phyloP scores from a whole-genome alignment of 2,113 vertebrate genomes.

The Malurus melanocephalus region DNA sequence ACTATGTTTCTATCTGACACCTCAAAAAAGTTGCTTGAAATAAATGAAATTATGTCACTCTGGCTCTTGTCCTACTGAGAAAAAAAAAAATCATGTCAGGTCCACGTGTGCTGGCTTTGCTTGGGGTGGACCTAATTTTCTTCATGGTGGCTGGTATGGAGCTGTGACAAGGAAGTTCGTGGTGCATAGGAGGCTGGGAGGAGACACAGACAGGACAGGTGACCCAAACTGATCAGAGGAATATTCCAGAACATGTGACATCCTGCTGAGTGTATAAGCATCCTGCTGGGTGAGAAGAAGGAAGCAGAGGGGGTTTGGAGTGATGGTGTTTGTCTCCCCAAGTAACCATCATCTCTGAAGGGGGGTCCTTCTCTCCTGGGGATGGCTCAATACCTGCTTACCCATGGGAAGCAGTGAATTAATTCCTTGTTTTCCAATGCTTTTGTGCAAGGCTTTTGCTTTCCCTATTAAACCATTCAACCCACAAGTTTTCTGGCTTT shows the following conservation, averaged over 20 bases:
- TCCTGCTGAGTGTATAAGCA: neutral
- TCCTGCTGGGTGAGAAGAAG: neutral
- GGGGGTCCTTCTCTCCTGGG: neutral
- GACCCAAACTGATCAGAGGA: neutral
- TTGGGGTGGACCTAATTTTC: neutral
- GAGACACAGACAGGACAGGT: neutral
- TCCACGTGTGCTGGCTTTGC: neutral
- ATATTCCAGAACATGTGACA: neutral
- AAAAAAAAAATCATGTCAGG: neutral
- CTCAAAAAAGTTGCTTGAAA: neutral
- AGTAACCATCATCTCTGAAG: accelerated
- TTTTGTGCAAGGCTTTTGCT: neutral
- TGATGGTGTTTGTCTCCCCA: neutral
- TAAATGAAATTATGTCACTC: neutral
- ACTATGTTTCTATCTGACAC: neutral
- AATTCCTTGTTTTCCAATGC: neutral
- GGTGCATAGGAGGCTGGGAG: neutral
- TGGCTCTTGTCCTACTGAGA: neutral
- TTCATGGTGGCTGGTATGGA: neutral
- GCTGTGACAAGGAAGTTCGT: neutral
- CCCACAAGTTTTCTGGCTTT: neutral
- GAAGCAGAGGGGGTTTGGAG: neutral
- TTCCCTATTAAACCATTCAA: neutral
- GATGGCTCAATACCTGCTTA: neutral
- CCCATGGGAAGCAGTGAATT: neutral